Evolutionary conservation across 1,140 invertebrate genomes (phyloP), one percentile per base, ranked within the genome.

Genomic region (Achatina immaculata): DNA sequence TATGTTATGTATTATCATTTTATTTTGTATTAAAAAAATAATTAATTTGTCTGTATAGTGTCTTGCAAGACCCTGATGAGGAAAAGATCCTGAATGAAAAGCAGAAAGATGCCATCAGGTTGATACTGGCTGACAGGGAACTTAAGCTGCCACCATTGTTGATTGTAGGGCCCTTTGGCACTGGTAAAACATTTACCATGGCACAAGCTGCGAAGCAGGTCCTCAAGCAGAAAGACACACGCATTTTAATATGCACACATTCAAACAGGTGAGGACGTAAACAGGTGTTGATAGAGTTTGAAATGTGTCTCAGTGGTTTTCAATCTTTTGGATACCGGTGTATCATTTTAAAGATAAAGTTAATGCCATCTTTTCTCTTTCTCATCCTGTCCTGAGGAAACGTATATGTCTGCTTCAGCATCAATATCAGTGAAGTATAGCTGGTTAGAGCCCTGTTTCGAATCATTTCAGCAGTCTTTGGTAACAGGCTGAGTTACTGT

Each of bases 171-270:
- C 96, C 96, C 0, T 97, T 95, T 91, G 96, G 96, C 36, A 97
- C 96, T 0, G 96, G 96, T 0, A 97, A 97, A 89, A 97, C 96
- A 0, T 96, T 95, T 85, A 96, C 96, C 0, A 92, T 97, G 80
- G 96, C 95, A 0, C 95, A 96, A 86, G 94, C 89, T 74, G 87
- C 94, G 0, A 94, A 94, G 87, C 93, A 95, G 69, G 90, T 97
- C 7, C 89, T 95, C 9, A 91, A 93, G n/a, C 93, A 95, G 83
- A 90, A 92, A 0, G 91, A 94, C 3, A 94, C 94, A 0, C 93
- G 94, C 85, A 94, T 97, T 36, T 92, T 97, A 43, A 94, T 97
- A 28, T 97, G 96, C 89, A 97, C 96, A 0, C 96, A 97, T 91
- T 96, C 95, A 31, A 96, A 97, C 90, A 96, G 95, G 92, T 93